A percentile compares a stretch with the other conserved stretches of the same genome.
Conservation (phyloP, 2,888 invertebrate species). For the Taphrorychus bicolor region DNA sequence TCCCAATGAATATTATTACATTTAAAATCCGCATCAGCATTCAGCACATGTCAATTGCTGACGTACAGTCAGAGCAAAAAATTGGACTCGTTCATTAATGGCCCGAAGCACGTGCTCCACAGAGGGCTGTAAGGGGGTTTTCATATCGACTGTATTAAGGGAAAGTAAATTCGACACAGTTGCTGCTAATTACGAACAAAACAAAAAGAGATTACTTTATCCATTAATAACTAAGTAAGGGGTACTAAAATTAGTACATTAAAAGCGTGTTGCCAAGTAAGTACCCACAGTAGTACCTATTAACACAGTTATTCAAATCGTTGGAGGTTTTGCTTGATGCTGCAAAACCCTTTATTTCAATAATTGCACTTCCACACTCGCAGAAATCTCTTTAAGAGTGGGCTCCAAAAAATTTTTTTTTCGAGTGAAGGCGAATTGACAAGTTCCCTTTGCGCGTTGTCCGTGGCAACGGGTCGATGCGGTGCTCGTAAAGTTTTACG, state of each 20-base stretch:
- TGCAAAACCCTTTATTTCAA: no score
- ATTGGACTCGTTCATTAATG: constrained; percentile 43
- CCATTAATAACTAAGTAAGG: no score
- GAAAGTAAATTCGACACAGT: constrained; percentile 35
- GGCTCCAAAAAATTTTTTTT: no score
- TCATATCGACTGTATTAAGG: constrained; percentile 41
- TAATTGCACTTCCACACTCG: no score
- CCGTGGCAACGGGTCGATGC: constrained; percentile 60
- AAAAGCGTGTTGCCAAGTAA: not conserved
- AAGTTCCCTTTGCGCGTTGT: constrained; percentile 54
- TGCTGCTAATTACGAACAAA: no score
- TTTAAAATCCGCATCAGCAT: constrained; percentile 49
- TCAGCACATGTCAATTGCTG: constrained; percentile 55
- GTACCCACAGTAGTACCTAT: no score
- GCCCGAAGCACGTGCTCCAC: constrained; percentile 51
- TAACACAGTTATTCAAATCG: no score
- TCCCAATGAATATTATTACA: not conserved
- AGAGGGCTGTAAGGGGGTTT: constrained; percentile 51
- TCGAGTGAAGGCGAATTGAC: constrained; percentile 15
- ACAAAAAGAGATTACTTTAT: no score
- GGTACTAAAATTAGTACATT: no score
- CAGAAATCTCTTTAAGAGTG: no score
- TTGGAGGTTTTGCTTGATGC: no score
- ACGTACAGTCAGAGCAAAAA: constrained; percentile 44
- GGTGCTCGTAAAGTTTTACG: constrained; percentile 61